Base-by-base conservation (phyloP, 2,797 vertebrate species). In the Sphenodon punctatus region DNA sequence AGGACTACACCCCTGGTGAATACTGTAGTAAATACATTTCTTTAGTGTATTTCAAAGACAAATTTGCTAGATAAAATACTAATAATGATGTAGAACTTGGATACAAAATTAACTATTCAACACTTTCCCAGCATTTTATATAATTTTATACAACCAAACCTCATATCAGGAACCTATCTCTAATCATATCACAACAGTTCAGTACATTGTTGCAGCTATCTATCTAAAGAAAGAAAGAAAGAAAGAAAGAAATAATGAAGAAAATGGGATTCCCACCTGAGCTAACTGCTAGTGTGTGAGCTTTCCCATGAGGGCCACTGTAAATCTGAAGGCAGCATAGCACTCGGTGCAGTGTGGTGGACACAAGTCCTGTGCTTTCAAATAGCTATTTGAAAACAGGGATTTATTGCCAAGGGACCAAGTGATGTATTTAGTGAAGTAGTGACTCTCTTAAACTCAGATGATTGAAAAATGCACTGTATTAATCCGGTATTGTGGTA, bases 11-110 rank as follows among this genome's bases (percentile, higher is more conserved):
- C n/a, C n/a, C n/a, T n/a, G n/a, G 49, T 70, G 75, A 89, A 75
- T 66, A 48, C 36, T 49, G 14, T 30, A 22, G 39, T 14, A 67
- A 15, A 75, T 64, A 4, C 1, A 0, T 61, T n/a, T 53, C 39
- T 79, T 73, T 75, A 84, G 32, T 25, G 81, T 53, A 73, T 74
- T 82, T 46, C 68, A 88, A 88, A 30, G 11, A 16, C 19, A 78
- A 34, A 43, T 90, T 90, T 88, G 51, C 78, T 63, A 78, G 77
- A 78, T 10, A 79, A 88, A 84, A 83, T 66, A 27, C 13, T 67
- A n/a, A 64, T 59, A 25, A 51, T 80, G 68, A 51, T 43, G 15
- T 68, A 53, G 84, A 74, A 68, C 67, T 85, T 83, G 56, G 83
- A 66, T 48, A 74, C 56, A 60, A 74, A 3, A 48, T 78, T 51